Base-by-base conservation (phyloP, 2,113 vertebrate species). In the Athene cunicularia region DNA sequence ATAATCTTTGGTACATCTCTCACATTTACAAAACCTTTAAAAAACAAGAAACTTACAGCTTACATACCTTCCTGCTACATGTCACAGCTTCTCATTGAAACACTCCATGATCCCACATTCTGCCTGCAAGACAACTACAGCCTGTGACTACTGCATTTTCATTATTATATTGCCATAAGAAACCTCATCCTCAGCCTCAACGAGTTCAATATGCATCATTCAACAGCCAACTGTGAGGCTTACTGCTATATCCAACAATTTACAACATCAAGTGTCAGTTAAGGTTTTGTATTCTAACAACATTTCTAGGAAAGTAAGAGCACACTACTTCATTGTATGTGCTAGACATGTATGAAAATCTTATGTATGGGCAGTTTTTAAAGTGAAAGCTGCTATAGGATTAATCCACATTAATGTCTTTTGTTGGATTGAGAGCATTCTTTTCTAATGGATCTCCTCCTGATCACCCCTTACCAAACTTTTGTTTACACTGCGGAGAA, bases 171-270 rank as follows among this genome's bases (percentile, higher is more conserved):
- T 19, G 39, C 32, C 53, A 7, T 8, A 50, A 77, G 50, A 82
- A 92, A 55, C 10, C 7, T 71, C 8, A 1, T 22, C 81, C 58
- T 56, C 33, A 39, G 58, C 53, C 33, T 60, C 62, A 33, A 11
- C 0, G 4, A 66, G 19, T 27, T 52, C 50, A 32, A n/a, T 1
- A 68, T 1, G 35, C 21, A 63, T 30, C 24, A n/a, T 2, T 47
- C 52, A 43, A 58, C 12, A 75, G 64, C 53, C 64, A 71, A 1
- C 5, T 52, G 33, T 52, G 71, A 72, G 56, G 45, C 43, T 43
- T 23, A 52, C 43, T 39, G 60, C 33, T 76, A 0, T 14, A 67
- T 11, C 20, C 33, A 45, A 23, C 28, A 59, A 66, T 15, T 55
- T n/a, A 30, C 27, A 47, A 2, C 1, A 18, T 24, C 41, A 45